Evolutionary conservation across 2,113 vertebrate species (phyloP), one percentile per base, ranked within the genome.

Genomic region (Microcebus tavaratra): DNA sequence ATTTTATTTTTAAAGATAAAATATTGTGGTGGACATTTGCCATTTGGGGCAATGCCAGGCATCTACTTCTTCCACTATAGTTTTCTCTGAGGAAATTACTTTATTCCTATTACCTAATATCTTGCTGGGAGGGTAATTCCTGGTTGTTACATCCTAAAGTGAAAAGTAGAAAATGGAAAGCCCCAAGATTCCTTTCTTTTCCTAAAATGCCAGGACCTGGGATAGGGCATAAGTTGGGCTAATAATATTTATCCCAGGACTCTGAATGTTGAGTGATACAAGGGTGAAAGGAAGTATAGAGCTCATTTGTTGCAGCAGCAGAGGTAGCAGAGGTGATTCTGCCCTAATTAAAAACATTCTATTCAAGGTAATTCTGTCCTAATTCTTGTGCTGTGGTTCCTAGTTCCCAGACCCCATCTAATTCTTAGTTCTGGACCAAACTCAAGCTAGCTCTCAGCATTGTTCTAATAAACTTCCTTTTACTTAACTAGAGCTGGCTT

Each of bases 1-100:
- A 6, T 55, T 86, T 87, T 21, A 65, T 91, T 89, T 93, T 89
- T 73, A 76, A 92, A 39, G 80, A 45, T 88, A 82, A 92, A 92
- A 85, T 67, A 68, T 18, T 85, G 29, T 78, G 45, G 59, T 80
- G 7, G 27, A 45, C 1, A 81, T 27, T 36, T 92, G 31, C 14
- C 65, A 72, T 81, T 36, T 72, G 15, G 48, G 14, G 2, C 17
- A 78, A 63, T 83, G 27, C 45, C 73, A 68, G 6, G 5, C 31
- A 85, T 27, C 61, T 84, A 34, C 3, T 63, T 23, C 48, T 90
- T 79, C 20, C 29, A 68, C 34, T 75, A 2, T 57, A 15, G 68
- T 93, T 55, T 91, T 63, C 34, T 92, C n/a, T 79, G 36, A 18
- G 31, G 36, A 90, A 91, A 29, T 88, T 23, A 75, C 1, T 57